A percentile compares a stretch with the other conserved stretches of the same genome.
phyloP scores from a whole-genome alignment of 2,113 vertebrate species.

The Podiceps cristatus region DNA sequence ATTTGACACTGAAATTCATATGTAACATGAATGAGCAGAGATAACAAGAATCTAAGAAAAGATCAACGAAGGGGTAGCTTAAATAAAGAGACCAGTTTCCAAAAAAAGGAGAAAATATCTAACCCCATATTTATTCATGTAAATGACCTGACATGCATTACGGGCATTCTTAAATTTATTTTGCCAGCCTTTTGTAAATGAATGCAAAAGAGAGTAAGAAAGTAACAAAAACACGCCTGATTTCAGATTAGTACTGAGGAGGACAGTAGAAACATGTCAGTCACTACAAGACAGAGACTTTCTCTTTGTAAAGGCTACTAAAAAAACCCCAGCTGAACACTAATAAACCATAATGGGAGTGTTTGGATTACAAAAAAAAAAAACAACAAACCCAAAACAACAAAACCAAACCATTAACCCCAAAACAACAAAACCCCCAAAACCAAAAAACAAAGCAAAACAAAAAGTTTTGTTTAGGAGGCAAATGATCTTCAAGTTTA shows the following conservation, averaged over 20 bases:
- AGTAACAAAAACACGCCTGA: background rate
- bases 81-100: background rate
- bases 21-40: background rate
- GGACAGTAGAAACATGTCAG: background rate
- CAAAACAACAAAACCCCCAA: too few species aligned
- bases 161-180: background rate
- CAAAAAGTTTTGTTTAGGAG: background rate
- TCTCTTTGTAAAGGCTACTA: background rate
- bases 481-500: background rate
- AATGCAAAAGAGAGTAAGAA: background rate
- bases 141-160: background rate
- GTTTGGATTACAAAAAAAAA: background rate
- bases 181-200: background rate
- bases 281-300: background rate
- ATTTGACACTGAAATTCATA: constrained; percentile 1
- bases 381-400: too few species aligned
- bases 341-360: background rate
- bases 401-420: too few species aligned
- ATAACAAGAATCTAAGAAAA: background rate
- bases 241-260: background rate
- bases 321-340: background rate
- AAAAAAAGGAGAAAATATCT: background rate
- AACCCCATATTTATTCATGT: background rate
- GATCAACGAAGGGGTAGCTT: background rate
- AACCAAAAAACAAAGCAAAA: too few species aligned